Percentiles rank a stretch among this genome's conserved stretches.
Conservation (phyloP, 2,797 vertebrate genomes). For the Triplophysa yarkandensis region DNA sequence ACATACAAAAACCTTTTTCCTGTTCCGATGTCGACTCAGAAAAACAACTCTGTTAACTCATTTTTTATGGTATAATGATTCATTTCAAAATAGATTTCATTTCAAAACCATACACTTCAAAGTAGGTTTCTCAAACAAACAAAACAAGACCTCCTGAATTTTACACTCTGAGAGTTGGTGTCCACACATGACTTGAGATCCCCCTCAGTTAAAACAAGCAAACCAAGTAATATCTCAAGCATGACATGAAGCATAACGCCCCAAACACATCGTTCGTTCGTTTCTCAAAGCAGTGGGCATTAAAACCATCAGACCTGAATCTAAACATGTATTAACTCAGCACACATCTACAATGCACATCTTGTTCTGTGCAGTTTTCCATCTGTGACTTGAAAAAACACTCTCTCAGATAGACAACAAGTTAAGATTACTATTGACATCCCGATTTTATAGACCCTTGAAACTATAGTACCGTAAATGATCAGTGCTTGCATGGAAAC, state of each 20-base stretch:
- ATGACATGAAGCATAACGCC: slow-evolving; percentile 1
- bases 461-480: not conserved
- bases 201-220: slow-evolving; percentile 17
- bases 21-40: too few relatives aligned
- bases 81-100: too few relatives aligned
- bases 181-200: slow-evolving; percentile 1
- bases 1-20: too few relatives aligned
- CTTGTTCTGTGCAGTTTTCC: slow-evolving; percentile 53
- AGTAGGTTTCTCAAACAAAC: not conserved
- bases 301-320: slow-evolving; percentile 70
- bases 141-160: not conserved
- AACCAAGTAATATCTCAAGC: slow-evolving; percentile 23
- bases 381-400: slow-evolving; percentile 44
- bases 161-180: not conserved
- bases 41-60: too few relatives aligned
- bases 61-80: too few relatives aligned
- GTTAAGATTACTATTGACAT: slow-evolving; percentile 40
- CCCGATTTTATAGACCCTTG: slow-evolving; percentile 38
- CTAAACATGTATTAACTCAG: slow-evolving; percentile 52
- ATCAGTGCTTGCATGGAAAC: not conserved
- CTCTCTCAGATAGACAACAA: slow-evolving; percentile 10
- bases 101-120: too few relatives aligned
- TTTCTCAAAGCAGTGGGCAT: slow-evolving; percentile 41
- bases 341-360: slow-evolving; percentile 62
- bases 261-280: slow-evolving; percentile 11